These are phyloP conservation scores for Meghimatium bilineatum DNA, from an alignment of 2,888 invertebrate species.

Conservation along the genomic window DNA sequence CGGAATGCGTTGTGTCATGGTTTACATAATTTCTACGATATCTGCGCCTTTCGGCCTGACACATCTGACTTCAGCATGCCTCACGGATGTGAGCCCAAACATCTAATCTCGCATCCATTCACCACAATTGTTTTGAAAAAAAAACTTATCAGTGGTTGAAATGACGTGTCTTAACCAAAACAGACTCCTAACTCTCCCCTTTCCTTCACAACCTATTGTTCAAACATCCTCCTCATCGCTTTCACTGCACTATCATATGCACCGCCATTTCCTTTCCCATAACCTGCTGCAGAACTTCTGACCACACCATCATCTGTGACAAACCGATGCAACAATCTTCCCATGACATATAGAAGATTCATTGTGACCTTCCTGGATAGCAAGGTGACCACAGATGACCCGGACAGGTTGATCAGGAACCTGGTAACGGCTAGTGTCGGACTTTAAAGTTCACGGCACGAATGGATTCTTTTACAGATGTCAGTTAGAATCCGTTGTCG, in stretches of 20 bases:
- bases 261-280: not conserved
- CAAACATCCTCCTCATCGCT: not conserved
- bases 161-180: no score
- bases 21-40: no score
- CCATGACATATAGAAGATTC: not conserved
- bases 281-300: not conserved
- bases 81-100: no score
- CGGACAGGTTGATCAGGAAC: no score
- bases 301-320: not conserved
- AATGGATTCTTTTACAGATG: slow-evolving; percentile 10
- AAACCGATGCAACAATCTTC: not conserved
- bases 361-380: not conserved
- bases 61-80: no score
- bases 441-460: not conserved
- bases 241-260: not conserved
- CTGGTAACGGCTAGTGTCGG: not conserved
- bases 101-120: no score
- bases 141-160: no score
- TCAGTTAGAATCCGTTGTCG: not conserved
- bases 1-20: no score
- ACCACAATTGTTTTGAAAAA: no score
- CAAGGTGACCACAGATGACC: slow-evolving; percentile 15
- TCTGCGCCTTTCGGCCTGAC: no score
- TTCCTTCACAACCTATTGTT: no score
- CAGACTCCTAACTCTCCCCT: no score